phyloP scores from a whole-genome alignment of 2,797 vertebrate genomes.

The Poeciliopsis presidionis region DNA sequence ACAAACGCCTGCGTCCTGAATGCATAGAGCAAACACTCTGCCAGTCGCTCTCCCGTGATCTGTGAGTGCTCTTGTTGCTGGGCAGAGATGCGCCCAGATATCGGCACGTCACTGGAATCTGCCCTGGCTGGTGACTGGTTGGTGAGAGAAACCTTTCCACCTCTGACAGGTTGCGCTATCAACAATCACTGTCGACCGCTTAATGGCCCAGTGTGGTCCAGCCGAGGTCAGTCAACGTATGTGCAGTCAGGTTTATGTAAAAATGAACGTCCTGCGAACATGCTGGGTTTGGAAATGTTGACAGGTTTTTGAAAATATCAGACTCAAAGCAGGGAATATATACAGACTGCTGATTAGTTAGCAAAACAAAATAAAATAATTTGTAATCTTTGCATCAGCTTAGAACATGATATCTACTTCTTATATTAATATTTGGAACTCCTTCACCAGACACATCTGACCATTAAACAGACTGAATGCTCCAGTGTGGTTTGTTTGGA shows the following conservation, averaged over 20 bases:
- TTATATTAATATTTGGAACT: not conserved
- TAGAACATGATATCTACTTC: not conserved
- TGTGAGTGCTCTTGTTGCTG: not conserved
- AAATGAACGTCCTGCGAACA: not conserved
- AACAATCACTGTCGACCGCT: not conserved
- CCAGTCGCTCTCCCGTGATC: constrained; percentile 28
- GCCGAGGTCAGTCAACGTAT: not conserved
- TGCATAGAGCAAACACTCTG: constrained; percentile 13
- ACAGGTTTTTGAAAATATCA: not conserved
- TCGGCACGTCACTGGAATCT: not conserved
- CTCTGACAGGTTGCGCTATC: not conserved
- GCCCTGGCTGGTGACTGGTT: not conserved
- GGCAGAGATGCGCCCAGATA: not conserved
- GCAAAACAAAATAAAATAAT: not conserved
- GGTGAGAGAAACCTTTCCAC: not conserved
- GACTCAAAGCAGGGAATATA: not conserved
- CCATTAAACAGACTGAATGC: not conserved
- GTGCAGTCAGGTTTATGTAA: not conserved
- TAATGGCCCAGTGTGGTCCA: not conserved
- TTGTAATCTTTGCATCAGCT: not conserved
- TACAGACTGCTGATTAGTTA: not conserved
- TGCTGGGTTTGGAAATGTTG: not conserved
- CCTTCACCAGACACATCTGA: not conserved
- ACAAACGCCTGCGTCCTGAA: constrained; percentile 16
- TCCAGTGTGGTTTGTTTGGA: not conserved